Conservation (phyloP, 2,888 invertebrate genomes). For the Galerucella nymphaeae region DNA sequence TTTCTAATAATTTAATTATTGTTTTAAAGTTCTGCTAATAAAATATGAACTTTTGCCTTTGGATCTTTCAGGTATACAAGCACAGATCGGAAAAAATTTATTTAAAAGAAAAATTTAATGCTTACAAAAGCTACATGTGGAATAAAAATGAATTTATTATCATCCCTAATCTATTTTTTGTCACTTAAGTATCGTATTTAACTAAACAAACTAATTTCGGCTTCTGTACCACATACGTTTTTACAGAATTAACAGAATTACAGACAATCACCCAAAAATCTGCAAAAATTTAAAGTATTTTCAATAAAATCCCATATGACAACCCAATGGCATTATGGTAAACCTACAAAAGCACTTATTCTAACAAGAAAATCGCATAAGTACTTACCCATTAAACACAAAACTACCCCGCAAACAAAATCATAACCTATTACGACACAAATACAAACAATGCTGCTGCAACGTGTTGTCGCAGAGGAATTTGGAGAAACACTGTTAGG, state of each 20-base stretch:
- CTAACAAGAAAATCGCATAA: neutral
- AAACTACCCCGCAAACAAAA: slow-evolving; percentile 33
- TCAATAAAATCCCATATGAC: neutral
- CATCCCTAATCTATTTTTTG: neutral
- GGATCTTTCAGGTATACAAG: neutral
- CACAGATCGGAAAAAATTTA: neutral
- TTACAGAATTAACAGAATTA: slow-evolving; percentile 22
- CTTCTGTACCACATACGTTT: slow-evolving; percentile 28
- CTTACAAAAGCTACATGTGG: too few species aligned
- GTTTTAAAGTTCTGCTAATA: neutral
- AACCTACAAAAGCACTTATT: neutral
- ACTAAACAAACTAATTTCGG: neutral
- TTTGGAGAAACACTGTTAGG: slow-evolving; percentile 61
- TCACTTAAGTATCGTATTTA: neutral
- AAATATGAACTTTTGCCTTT: too few species aligned
- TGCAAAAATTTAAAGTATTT: slow-evolving; percentile 11
- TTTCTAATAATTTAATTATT: neutral
- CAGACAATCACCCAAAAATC: neutral
- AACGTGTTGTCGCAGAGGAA: slow-evolving; percentile 54
- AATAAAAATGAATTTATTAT: neutral
- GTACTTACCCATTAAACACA: slow-evolving; percentile 23
- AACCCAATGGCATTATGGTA: neutral
- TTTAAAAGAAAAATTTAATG: neutral
- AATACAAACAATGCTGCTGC: slow-evolving; percentile 52
- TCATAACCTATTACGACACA: slow-evolving; percentile 48